These are phyloP conservation scores for Oscheius sp. DNA, from an alignment of 2,888 invertebrate genomes.

Conservation along the genomic window DNA sequence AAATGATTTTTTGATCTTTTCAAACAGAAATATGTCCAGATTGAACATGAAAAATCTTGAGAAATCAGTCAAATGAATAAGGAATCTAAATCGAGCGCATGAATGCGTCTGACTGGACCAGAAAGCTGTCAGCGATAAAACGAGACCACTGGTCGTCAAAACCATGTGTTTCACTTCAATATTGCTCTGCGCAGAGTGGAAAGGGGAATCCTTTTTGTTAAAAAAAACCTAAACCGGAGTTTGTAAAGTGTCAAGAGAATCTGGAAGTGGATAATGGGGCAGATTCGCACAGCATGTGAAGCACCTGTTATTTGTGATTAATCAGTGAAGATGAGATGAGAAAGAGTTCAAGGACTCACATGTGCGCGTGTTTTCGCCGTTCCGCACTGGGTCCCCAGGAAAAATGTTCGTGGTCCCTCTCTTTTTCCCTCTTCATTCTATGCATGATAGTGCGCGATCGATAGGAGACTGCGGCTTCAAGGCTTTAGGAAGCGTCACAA, in stretches of 20 bases:
- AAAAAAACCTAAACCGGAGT: too few species aligned
- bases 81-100: too few species aligned
- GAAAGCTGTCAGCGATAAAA: constrained; percentile 19
- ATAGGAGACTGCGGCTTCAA: constrained; percentile 31
- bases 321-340: too few species aligned
- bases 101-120: too few species aligned
- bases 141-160: constrained; percentile 1
- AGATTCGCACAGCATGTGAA: too few species aligned
- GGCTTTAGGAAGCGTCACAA: constrained; percentile 15
- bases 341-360: background rate
- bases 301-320: too few species aligned
- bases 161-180: constrained; percentile 13
- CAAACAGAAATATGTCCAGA: too few species aligned
- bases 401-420: constrained; percentile 26
- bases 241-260: too few species aligned
- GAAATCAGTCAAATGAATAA: too few species aligned
- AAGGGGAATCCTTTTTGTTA: background rate
- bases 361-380: background rate
- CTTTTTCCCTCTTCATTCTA: constrained; percentile 27
- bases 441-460: constrained; percentile 33
- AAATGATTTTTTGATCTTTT: too few species aligned
- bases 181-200: background rate
- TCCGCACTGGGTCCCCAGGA: background rate
- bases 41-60: too few species aligned
- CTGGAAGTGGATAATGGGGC: too few species aligned